Evolutionary conservation across 64 coral and sea anemone genomes (phyloP).

Genomic region (Cladopsammia gracilis): DNA sequence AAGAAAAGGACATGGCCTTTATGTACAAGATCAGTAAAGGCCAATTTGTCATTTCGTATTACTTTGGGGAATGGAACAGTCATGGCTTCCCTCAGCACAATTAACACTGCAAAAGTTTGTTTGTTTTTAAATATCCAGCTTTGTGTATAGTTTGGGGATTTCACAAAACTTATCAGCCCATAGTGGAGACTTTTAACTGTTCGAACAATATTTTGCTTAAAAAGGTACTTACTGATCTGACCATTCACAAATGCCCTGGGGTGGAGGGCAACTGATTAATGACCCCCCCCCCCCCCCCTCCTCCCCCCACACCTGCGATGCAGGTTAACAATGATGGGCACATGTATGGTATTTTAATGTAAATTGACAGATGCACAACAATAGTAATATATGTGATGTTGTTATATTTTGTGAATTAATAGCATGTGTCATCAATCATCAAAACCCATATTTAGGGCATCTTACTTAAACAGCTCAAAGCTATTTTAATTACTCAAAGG

Average conservation of each 20-base stretch:
- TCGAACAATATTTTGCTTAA: too few relatives aligned
- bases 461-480: too few relatives aligned
- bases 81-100: conserved; percentile 71
- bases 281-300: too few relatives aligned
- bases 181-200: background rate
- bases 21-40: conserved; percentile 66
- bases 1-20: conserved; percentile 73
- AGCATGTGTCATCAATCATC: too few relatives aligned
- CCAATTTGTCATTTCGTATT: conserved; percentile 67
- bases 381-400: too few relatives aligned
- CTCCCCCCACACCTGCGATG: too few relatives aligned
- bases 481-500: background rate
- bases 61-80: conserved; percentile 85
- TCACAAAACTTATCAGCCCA: background rate
- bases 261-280: too few relatives aligned
- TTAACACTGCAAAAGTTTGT: background rate
- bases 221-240: background rate
- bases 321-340: too few relatives aligned
- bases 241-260: conserved; percentile 9
- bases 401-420: too few relatives aligned
- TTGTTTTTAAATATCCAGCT: background rate
- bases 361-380: too few relatives aligned
- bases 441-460: too few relatives aligned
- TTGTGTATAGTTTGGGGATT: background rate
- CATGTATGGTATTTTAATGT: too few relatives aligned